Evolutionary conservation across 2,888 invertebrate genomes (phyloP), one percentile per base, ranked within the genome.

Genomic region (Laspeyria flexula): DNA sequence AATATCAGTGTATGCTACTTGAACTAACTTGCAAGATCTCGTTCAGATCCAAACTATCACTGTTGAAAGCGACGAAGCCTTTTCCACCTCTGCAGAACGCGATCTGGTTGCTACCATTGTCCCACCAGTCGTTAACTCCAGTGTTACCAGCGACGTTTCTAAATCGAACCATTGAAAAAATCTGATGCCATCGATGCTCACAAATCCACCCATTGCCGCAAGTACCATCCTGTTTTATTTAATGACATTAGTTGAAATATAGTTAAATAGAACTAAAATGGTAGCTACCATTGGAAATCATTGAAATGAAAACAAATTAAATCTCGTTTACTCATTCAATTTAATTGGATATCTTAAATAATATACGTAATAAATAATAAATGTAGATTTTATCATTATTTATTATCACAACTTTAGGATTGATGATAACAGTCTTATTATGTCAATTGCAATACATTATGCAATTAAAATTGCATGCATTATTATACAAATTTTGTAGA

Each of bases 161-260:
- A 81, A 97, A 97, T 0, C 83, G 93, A 0, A 96, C 95, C 97
- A 97, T 97, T 60, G 95, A 94, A 88, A 87, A 95, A 69, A 97
- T 96, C 77, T 96, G 95, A 0, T 95, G 92, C 97, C 97, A 97
- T 21, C 97, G 93, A 84, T 97, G 96, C 82, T 98, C 97, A 72
- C 97, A 97, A 0, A 97, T 85, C 96, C 96, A 97, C 1, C 96
- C 96, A 61, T 94, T 94, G 0, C 92, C 93, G 73, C 97, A 97
- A 0, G 92, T 87, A 0, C 89, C 86, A 55, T 96, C 95, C 92
- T 92, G 31, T 6, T 9, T 13, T 12, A 15, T 6, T 13, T 13
- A 13, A 12, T 33, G 11, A 39, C 1, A 31, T 18, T 7, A n/a
- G 31, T 1, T 27, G 5, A 27, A 21, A 7, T 10, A 12, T 1